A percentile compares a stretch with the other conserved stretches of the same genome.
Evolutionary conservation across 2,797 vertebrate species (phyloP).

Genomic region (Paramormyrops hopkinsi): DNA sequence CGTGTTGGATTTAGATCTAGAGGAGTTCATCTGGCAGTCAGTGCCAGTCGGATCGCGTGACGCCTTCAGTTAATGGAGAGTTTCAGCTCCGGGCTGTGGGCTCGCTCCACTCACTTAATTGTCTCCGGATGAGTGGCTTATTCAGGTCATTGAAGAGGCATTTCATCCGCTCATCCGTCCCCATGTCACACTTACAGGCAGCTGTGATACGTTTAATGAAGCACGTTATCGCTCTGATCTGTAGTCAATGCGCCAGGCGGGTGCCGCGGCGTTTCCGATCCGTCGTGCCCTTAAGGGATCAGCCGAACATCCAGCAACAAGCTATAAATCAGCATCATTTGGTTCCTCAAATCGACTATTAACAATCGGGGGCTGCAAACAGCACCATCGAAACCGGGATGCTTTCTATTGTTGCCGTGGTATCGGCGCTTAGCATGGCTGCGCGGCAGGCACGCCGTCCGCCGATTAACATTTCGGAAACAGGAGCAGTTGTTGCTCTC

Average conservation of each 20-base stretch:
- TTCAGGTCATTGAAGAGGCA: slow-evolving; percentile 2
- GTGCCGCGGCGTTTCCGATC: neutral
- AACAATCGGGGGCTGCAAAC: neutral
- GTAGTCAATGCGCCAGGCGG: neutral
- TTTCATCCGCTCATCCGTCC: slow-evolving; percentile 4
- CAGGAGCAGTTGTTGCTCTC: neutral
- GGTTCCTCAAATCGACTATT: neutral
- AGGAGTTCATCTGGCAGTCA: slow-evolving; percentile 4
- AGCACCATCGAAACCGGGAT: neutral
- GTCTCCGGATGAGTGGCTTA: slow-evolving; percentile 4
- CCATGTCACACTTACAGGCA: neutral
- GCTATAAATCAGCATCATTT: neutral
- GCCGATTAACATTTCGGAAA: slow-evolving; percentile 5
- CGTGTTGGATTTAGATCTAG: neutral
- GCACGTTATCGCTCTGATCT: neutral
- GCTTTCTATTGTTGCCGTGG: neutral
- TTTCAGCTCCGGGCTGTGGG: neutral
- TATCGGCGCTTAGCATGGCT: neutral
- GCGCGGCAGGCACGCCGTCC: neutral
- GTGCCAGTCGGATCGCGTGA: neutral
- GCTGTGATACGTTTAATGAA: neutral
- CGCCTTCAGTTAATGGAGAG: neutral
- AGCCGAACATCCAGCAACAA: neutral
- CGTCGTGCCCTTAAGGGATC: neutral
- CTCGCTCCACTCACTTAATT: neutral